These are phyloP conservation scores for Linnaemya vulpina DNA, from an alignment of 2,888 invertebrate genomes.

Conservation along the genomic window DNA sequence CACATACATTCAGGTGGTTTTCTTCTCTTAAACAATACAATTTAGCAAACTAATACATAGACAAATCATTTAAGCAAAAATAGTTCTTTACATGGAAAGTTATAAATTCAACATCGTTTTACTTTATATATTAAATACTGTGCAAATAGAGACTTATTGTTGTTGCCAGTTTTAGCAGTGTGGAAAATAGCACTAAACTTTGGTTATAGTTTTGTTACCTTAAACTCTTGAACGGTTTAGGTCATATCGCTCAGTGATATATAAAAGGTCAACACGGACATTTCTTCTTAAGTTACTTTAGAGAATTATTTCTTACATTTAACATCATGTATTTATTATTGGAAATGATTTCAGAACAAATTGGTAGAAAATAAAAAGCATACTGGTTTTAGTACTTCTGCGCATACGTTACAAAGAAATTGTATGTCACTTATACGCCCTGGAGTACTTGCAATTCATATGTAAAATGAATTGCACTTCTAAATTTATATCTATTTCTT, in stretches of 20 bases:
- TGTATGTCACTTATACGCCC: no score
- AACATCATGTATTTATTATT: no score
- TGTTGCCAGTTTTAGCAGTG: background rate
- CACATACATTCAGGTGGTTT: background rate
- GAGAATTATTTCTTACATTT: no score
- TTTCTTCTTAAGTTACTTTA: no score
- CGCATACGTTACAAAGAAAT: no score
- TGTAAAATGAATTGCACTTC: no score
- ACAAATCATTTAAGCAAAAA: conserved; percentile 47
- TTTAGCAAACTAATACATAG: conserved; percentile 45
- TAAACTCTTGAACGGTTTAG: conserved; percentile 50
- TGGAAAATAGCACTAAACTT: conserved; percentile 57
- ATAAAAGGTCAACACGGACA: conserved; percentile 1
- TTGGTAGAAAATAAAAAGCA: no score
- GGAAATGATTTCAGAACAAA: no score
- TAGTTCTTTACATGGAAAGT: background rate
- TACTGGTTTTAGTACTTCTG: no score
- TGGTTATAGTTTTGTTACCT: conserved; percentile 51
- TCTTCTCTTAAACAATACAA: background rate
- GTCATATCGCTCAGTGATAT: conserved; percentile 33
- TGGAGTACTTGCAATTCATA: no score
- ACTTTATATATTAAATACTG: conserved; percentile 1
- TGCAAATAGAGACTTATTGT: background rate
- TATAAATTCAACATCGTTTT: conserved; percentile 41
- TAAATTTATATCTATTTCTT: no score